Percentiles rank a stretch among this genome's conserved stretches.
phyloP scores from a whole-genome alignment of 2,888 invertebrate genomes.

The Aphodius sticticus region DNA sequence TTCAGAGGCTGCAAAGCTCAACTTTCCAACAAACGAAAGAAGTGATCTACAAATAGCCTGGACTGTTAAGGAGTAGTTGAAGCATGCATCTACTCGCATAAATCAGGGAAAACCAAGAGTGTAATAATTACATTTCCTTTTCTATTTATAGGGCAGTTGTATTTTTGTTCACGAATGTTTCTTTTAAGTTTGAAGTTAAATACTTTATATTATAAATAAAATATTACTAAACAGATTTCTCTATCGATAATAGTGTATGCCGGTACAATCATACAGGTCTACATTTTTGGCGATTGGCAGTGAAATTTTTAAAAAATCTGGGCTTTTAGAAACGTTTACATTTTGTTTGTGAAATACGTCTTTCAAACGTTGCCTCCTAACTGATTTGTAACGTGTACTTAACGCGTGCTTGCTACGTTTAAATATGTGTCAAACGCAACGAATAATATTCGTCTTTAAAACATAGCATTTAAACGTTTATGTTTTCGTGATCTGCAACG shows the following conservation, averaged over 20 bases:
- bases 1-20: constrained; percentile 4
- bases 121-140: background rate
- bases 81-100: background rate
- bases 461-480: constrained; percentile 4
- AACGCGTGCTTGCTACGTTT: background rate
- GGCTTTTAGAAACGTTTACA: background rate
- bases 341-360: background rate
- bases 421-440: background rate
- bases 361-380: background rate
- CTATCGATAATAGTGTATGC: too few species aligned
- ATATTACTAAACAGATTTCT: too few species aligned
- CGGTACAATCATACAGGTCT: too few species aligned
- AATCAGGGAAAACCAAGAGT: background rate
- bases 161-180: background rate
- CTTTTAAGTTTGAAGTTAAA: too few species aligned
- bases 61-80: background rate
- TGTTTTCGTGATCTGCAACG: background rate
- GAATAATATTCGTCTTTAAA: background rate
- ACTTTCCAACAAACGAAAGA: background rate
- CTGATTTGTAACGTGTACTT: background rate
- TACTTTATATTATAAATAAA: too few species aligned
- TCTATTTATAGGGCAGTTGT: background rate
- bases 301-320: background rate
- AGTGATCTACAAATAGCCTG: background rate
- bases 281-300: background rate